Evolutionary conservation across 2,113 vertebrate species (phyloP), one percentile per base, ranked within the genome.

Genomic region (Elanoides forficatus): DNA sequence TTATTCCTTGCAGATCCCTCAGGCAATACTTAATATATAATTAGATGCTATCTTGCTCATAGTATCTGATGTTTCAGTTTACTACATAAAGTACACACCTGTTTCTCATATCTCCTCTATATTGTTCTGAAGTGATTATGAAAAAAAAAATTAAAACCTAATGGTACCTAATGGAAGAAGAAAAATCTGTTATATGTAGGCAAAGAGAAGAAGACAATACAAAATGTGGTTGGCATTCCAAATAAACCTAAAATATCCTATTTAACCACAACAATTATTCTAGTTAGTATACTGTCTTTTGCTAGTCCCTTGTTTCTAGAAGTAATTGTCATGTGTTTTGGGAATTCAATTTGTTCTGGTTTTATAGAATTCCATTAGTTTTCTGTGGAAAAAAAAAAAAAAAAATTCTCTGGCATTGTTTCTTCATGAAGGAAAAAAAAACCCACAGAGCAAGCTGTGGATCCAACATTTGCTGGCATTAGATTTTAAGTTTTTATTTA

Each of bases 1-100:
- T 96, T 97, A 56, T 60, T 17, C 85, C 71, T 96, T 94, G 82
- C 90, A 92, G 76, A 91, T 95, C 65, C 70, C 76, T 95, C 79
- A 90, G 70, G 87, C 11, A 22, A 80, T 91, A 75, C 15, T 93
- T 95, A 90, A 81, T 88, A 91, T 38, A 73, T 38, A 92, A 52
- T 95, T 93, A 96, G 68, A 94, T 86, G 81, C 71, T 81, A 45
- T 63, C 45, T 91, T 97, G 42, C 43, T 90, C 72, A 81, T 93
- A 58, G 34, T 79, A 71, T 59, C 55, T 93, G 71, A 67, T 96
- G 85, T 76, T 93, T 96, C 72, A 67, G 9, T 93, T 95, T 93
- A 58, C 58, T 88, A 80, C 45, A 59, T 89, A 71, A 91, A 92
- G 47, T 82, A 75, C 16, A n/a, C 32, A 82, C 13, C 45, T 75